These are phyloP conservation scores for Hirundichthys speculiger DNA, from an alignment of 2,113 vertebrate genomes.

Conservation along the genomic window DNA sequence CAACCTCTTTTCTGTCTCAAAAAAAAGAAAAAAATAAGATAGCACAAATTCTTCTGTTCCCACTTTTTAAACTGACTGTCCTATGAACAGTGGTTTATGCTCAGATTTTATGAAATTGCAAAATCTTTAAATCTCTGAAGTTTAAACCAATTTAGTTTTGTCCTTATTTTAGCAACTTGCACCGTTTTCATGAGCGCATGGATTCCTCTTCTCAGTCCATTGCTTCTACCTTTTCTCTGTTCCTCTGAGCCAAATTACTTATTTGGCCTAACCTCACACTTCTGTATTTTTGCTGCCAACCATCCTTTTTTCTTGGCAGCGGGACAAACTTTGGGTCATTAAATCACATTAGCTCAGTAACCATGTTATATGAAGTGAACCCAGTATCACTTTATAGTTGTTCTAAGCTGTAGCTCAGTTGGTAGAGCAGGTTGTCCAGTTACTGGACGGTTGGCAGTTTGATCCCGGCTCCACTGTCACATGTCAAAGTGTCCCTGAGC, in stretches of 20 bases:
- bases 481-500: too few relatives aligned
- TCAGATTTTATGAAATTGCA: conserved; percentile 19
- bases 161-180: conserved; percentile 34
- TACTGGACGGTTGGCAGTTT: too few relatives aligned
- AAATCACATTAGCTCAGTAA: conserved; percentile 59
- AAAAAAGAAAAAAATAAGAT: too few relatives aligned
- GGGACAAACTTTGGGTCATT: conserved; percentile 58
- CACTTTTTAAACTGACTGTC: not conserved
- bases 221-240: conserved; percentile 20
- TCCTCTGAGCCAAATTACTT: conserved; percentile 56
- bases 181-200: conserved; percentile 48
- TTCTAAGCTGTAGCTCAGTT: too few relatives aligned
- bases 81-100: conserved; percentile 18
- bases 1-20: too few relatives aligned
- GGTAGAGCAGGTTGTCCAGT: too few relatives aligned
- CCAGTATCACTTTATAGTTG: conserved; percentile 5
- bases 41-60: too few relatives aligned
- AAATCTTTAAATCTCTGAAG: conserved; percentile 45
- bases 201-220: conserved; percentile 42
- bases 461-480: too few relatives aligned
- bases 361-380: conserved; percentile 20
- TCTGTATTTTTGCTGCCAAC: conserved; percentile 50
- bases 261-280: conserved; percentile 44
- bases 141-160: conserved; percentile 39
- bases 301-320: conserved; percentile 51